phyloP scores from a whole-genome alignment of 1,140 invertebrate species.

The Drosophila santomea region DNA sequence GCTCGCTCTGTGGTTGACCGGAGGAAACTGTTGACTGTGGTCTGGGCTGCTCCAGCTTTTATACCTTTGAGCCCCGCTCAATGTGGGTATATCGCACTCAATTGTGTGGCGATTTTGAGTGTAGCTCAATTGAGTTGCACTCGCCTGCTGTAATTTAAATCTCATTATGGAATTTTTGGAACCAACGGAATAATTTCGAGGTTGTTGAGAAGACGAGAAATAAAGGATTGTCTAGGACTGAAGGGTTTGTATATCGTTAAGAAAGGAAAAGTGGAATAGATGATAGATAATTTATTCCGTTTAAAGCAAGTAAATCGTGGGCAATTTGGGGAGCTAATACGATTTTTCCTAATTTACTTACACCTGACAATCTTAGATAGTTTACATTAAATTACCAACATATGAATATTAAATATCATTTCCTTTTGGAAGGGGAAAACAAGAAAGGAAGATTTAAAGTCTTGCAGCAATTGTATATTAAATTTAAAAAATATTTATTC shows the following conservation, averaged over 20 bases:
- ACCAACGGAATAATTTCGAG: background rate
- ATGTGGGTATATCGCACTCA: conserved; percentile 36
- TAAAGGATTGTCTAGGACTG: background rate
- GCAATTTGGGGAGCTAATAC: too few species aligned
- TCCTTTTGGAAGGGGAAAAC: too few species aligned
- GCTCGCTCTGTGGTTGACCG: conserved; percentile 31
- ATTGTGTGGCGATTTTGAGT: conserved; percentile 61
- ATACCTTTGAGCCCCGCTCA: conserved; percentile 53
- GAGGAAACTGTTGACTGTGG: conserved; percentile 62
- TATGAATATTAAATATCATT: too few species aligned
- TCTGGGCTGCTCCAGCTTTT: conserved; percentile 43
- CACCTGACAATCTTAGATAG: too few species aligned
- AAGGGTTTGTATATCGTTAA: background rate
- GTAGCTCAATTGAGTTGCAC: conserved; percentile 67
- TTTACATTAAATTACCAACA: too few species aligned
- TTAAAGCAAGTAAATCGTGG: too few species aligned
- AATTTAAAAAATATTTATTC: too few species aligned
- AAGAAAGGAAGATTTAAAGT: too few species aligned
- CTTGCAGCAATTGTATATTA: too few species aligned
- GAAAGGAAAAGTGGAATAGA: too few species aligned
- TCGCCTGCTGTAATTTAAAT: conserved; percentile 62
- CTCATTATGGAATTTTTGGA: conserved; percentile 56
- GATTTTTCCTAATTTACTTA: too few species aligned
- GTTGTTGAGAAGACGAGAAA: background rate
- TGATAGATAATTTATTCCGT: too few species aligned